Conservation (phyloP, 2,797 vertebrate species). For the Cyclura pinguis region DNA sequence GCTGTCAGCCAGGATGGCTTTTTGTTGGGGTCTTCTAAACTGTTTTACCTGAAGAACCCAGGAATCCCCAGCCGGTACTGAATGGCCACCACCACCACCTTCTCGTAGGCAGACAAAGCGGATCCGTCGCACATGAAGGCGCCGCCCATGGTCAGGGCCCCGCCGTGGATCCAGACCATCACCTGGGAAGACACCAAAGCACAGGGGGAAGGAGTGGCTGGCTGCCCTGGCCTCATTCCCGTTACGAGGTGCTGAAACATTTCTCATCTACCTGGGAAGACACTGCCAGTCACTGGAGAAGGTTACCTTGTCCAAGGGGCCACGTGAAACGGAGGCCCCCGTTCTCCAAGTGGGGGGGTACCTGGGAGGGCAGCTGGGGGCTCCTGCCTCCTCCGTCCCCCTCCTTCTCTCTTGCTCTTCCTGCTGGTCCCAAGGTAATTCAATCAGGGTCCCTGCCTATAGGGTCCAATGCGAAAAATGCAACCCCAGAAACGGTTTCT, state of each 20-base stretch:
- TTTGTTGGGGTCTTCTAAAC: neutral
- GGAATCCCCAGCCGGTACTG: constrained; percentile 86
- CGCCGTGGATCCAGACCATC: constrained; percentile 89
- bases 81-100: constrained; percentile 84
- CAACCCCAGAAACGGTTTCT: too few species aligned
- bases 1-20: neutral
- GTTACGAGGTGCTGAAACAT: too few species aligned
- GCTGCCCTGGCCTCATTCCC: too few species aligned
- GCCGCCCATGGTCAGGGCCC: constrained; percentile 66
- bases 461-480: too few species aligned
- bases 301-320: neutral
- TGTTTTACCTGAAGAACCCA: constrained; percentile 85
- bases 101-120: constrained; percentile 80
- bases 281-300: neutral
- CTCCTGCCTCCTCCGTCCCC: too few species aligned
- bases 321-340: neutral
- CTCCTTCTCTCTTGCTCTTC: too few species aligned
- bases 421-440: too few species aligned
- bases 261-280: too few species aligned
- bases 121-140: constrained; percentile 81
- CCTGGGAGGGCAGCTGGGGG: too few species aligned
- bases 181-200: constrained; percentile 75
- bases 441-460: too few species aligned
- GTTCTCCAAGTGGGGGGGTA: too few species aligned
- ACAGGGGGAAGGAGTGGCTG: too few species aligned